Evolutionary conservation across 2,113 vertebrate genomes (phyloP).

Genomic region (Ptyas mucosa): DNA sequence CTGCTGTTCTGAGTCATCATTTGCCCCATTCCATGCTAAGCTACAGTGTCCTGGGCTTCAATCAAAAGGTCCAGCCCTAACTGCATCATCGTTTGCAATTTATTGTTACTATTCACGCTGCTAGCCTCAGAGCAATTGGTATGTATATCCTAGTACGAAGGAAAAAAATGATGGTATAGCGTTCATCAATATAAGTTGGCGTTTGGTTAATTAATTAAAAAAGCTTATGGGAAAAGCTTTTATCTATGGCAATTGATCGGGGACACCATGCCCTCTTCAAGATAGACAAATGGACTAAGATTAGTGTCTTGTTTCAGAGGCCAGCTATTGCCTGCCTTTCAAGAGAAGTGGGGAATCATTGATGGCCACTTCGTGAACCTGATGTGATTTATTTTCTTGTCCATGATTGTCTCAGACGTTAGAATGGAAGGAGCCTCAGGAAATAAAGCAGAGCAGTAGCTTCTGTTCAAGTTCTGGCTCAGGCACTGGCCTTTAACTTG

Average conservation of each 20-base stretch:
- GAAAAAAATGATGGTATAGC: conserved; percentile 61
- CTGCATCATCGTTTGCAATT: neutral
- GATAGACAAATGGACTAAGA: conserved; percentile 63
- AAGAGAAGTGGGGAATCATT: conserved; percentile 52
- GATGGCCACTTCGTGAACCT: conserved; percentile 42
- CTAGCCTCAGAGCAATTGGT: conserved; percentile 56
- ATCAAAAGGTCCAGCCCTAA: neutral
- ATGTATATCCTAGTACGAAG: conserved; percentile 54
- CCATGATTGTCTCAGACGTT: neutral
- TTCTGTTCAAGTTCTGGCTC: neutral
- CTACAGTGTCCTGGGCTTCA: neutral
- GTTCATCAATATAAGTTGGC: conserved; percentile 68
- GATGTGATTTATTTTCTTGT: conserved; percentile 49
- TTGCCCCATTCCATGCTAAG: neutral
- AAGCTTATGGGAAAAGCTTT: conserved; percentile 79
- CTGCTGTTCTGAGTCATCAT: neutral
- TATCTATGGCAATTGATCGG: conserved; percentile 64
- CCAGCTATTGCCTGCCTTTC: conserved; percentile 62
- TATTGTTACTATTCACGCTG: neutral
- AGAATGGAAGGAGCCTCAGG: neutral
- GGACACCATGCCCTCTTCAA: conserved; percentile 60
- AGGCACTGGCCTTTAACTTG: neutral
- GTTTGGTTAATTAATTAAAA: conserved; percentile 71
- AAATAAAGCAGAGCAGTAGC: neutral
- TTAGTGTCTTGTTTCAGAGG: conserved; percentile 45